Percentiles rank a stretch among this genome's conserved stretches.
phyloP scores from a whole-genome alignment of 1,140 invertebrate genomes.

The Bombus soroeensis region DNA sequence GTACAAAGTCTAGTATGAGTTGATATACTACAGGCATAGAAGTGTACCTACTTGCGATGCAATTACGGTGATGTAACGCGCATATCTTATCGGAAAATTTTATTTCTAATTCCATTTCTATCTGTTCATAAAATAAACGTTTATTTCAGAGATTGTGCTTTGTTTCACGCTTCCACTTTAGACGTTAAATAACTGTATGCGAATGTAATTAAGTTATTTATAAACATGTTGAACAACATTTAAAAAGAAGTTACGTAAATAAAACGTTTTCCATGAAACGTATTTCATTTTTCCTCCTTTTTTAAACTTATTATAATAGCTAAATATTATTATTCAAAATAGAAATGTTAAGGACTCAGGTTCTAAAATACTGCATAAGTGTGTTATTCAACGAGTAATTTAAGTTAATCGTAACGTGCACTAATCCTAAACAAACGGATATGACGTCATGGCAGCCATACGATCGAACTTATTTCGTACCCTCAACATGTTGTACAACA shows the following conservation, averaged over 20 bases:
- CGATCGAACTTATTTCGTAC: constrained; percentile 36
- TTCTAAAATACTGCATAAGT: not conserved
- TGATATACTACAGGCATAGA: not conserved
- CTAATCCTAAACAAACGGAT: constrained; percentile 48
- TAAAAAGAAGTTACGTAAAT: no score
- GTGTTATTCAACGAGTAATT: not conserved
- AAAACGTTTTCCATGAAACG: no score
- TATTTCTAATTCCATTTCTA: not conserved
- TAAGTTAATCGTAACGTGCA: not conserved
- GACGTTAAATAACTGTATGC: not conserved
- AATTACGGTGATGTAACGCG: constrained; percentile 46
- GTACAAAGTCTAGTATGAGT: constrained; percentile 23
- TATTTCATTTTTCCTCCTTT: not conserved
- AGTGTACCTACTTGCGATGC: constrained; percentile 16
- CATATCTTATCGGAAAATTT: constrained; percentile 30
- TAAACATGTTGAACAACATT: not conserved
- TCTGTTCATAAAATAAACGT: not conserved
- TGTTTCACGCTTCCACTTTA: not conserved
- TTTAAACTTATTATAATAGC: not conserved
- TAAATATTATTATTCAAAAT: not conserved
- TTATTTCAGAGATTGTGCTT: not conserved
- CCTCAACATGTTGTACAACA: not conserved
- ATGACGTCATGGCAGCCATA: constrained; percentile 35
- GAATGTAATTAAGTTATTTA: no score
- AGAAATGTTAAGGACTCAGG: accelerated